Evolutionary conservation across 2,888 invertebrate genomes (phyloP).

Genomic region (Drosophila atripex): DNA sequence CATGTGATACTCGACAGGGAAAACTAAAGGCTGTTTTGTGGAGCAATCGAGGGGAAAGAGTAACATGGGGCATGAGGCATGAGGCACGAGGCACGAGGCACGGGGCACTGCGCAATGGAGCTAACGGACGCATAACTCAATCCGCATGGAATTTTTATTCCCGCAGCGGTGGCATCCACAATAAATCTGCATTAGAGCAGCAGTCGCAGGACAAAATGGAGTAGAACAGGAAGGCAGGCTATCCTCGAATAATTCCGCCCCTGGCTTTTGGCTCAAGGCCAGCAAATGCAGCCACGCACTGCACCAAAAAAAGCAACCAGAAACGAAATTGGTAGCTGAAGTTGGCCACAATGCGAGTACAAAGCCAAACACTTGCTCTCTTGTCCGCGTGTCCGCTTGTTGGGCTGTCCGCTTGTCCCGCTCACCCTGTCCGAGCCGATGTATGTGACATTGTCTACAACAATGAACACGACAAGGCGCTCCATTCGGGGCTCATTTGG

Average conservation of each 20-base stretch:
- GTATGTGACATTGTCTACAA: conserved; percentile 40
- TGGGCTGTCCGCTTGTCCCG: conserved; percentile 13
- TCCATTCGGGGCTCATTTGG: neutral
- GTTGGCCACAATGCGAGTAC: conserved; percentile 30
- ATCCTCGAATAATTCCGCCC: conserved; percentile 10
- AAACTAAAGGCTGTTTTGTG: neutral
- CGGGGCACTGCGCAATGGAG: conserved; percentile 62
- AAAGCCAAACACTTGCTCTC: conserved; percentile 48
- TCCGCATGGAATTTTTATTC: conserved; percentile 78
- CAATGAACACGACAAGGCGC: conserved; percentile 29
- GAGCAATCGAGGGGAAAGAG: neutral
- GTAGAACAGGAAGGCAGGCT: conserved; percentile 2
- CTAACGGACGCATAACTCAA: conserved; percentile 77
- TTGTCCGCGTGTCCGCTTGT: conserved; percentile 7
- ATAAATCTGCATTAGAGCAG: conserved; percentile 74
- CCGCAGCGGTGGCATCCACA: conserved; percentile 75
- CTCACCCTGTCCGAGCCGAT: too few species aligned
- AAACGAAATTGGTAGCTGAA: conserved; percentile 1
- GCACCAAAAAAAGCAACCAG: conserved; percentile 46
- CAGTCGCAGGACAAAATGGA: conserved; percentile 26
- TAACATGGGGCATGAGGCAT: too few species aligned
- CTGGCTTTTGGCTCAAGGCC: conserved; percentile 71
- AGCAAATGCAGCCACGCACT: conserved; percentile 68
- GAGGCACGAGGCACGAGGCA: too few species aligned
- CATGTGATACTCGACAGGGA: conserved; percentile 57